Evolutionary conservation across 1,140 invertebrate genomes (phyloP), one percentile per base, ranked within the genome.

Genomic region (Drosophila suzukii): DNA sequence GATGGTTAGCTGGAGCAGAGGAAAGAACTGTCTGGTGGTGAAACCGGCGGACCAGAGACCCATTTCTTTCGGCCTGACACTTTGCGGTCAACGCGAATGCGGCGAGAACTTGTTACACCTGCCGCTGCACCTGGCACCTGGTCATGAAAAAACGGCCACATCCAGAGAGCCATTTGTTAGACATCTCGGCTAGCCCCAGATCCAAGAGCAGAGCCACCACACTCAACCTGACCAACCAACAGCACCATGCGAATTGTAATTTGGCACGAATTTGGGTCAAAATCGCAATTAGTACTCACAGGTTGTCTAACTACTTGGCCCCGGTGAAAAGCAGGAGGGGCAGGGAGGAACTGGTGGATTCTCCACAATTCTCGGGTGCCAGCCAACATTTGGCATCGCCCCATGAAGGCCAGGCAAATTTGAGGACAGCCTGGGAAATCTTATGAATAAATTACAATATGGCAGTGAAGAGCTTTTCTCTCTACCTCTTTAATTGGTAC

Each of bases 31-130:
- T 80, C 54, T 74, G 54, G 76, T 47, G 60, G 32, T 2, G 32
- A 79, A 84, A 84, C 85, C 17, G 76, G 73, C 59, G 51, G 41
- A 68, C 51, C 44, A 41, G 56, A 83, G 76, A 84, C 84, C 84
- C 84, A 89, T 88, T 88, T 86, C 68, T 77, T 63, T 47, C 10
- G 47, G 68, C 30, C 84, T 89, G 80, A 77, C 84, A 88, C 81
- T 89, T 83, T 83, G 84, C 78, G 84, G 84, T 76, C 79, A 88
- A 56, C 55, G 53, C 54, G 67, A 71, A 79, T 88, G 60, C 51
- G 70, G 77, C 80, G 46, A 89, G 84, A 89, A 89, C 84, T 89
- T 89, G 84, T 89, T 89, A 89, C 84, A 89, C 84, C 84, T 89
- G 84, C 80, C 39, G 65, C 58, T 65, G 70, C 34, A 58, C 24